These are phyloP conservation scores for Lagria hirta DNA, from an alignment of 2,888 invertebrate genomes.

Conservation along the genomic window DNA sequence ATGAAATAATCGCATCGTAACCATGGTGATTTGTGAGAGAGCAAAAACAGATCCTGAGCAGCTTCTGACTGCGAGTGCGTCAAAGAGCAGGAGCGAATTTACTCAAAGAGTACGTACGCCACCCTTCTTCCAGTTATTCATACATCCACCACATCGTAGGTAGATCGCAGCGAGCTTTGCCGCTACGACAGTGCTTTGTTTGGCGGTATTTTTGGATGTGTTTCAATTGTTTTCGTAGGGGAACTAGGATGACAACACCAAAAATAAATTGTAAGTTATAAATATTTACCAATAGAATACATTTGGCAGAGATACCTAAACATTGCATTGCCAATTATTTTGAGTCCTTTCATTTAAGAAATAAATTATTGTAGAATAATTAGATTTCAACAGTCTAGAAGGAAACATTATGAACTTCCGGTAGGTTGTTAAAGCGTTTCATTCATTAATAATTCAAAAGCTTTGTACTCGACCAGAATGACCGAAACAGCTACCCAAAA, in stretches of 20 bases:
- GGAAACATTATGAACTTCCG: no score
- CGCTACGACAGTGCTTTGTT: conserved; percentile 20
- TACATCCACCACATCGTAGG: conserved; percentile 20
- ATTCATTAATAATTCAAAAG: no score
- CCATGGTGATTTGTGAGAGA: conserved; percentile 37
- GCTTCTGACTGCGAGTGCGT: conserved; percentile 37
- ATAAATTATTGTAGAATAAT: no score
- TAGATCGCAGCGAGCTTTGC: conserved; percentile 19
- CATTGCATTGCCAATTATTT: no score
- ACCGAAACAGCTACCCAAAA: no score
- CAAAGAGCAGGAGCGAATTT: conserved; percentile 32
- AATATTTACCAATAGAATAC: no score
- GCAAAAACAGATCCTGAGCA: conserved; percentile 26
- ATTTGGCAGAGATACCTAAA: no score
- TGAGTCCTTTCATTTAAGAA: no score
- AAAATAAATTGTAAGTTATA: conserved; percentile 14
- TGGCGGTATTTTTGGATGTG: conserved; percentile 12
- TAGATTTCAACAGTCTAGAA: no score
- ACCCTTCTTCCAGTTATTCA: conserved; percentile 28
- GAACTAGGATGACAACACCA: conserved; percentile 6
- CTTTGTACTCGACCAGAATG: no score
- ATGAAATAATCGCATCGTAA: conserved; percentile 7
- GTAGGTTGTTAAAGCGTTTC: no score
- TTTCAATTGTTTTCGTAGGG: conserved; percentile 1
- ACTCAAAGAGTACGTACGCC: conserved; percentile 29